A percentile compares a stretch with the other conserved stretches of the same genome.
Evolutionary conservation across 2,797 vertebrate species (phyloP).

Genomic region (Clamator glandarius): DNA sequence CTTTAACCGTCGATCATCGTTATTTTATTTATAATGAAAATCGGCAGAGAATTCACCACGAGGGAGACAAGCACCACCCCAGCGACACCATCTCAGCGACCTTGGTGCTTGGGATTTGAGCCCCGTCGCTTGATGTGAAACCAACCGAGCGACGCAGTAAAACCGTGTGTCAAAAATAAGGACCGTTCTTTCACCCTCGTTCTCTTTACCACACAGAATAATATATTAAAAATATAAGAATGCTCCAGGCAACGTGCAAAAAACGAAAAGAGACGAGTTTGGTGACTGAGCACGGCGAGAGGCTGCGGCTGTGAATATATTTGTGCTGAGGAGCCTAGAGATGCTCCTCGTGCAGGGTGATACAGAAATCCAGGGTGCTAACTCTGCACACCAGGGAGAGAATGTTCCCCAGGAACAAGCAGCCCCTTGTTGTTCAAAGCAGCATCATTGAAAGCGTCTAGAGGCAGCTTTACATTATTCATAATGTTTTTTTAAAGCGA

Average conservation of each 20-base stretch:
- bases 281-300: slow-evolving; percentile 14
- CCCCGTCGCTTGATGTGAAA: neutral
- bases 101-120: too few species aligned
- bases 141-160: neutral
- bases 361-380: slow-evolving; percentile 41
- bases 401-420: slow-evolving; percentile 33
- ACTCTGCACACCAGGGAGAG: slow-evolving; percentile 26
- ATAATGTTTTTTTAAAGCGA: neutral
- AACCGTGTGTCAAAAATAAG: neutral
- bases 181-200: neutral
- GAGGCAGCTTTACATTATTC: slow-evolving; percentile 67
- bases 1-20: neutral
- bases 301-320: slow-evolving; percentile 35
- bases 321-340: slow-evolving; percentile 33
- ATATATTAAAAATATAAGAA: neutral
- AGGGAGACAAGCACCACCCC: neutral
- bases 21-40: slow-evolving; percentile 7
- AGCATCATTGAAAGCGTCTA: slow-evolving; percentile 73
- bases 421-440: slow-evolving; percentile 76
- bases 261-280: slow-evolving; percentile 46
- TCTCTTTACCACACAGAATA: slow-evolving; percentile 8
- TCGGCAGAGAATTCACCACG: neutral
- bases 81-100: neutral
- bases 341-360: neutral
- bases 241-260: neutral